Base-by-base conservation (phyloP, 2,797 vertebrate species). In the Hafferia zeledoni region DNA sequence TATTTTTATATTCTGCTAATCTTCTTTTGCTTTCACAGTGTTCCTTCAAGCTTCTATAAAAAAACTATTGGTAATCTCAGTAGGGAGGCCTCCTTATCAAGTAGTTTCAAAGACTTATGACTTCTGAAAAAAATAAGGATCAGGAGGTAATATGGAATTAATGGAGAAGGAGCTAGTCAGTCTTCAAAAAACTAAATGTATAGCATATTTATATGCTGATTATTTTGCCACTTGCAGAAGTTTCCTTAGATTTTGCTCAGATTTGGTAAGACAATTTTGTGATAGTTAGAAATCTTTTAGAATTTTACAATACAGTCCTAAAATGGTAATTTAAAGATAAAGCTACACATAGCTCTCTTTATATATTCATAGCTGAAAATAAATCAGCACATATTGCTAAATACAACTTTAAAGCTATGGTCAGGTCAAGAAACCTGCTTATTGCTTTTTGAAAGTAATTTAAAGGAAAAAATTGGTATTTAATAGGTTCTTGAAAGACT, bases 1-100 rank as follows among this genome's bases (percentile, higher is more conserved):
- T 96, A 93, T 95, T 96, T 94, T 93, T 93, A 57, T 96, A 94
- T 71, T 64, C 55, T 93, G 41, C 84, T 97, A 97, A 95, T 97
- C 59, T 85, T 77, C 81, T 95, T 94, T 90, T 35, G 50, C 92
- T 85, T 96, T 90, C 92, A 56, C 79, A 57, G 67, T 91, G 61
- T 83, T 94, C 88, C 57, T 75, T 47, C 57, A 80, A 69, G 49
- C 37, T 95, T 76, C 87, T 90, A 67, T 95, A 94, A 92, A 95
- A 97, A 94, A 84, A 27, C 41, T 78, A 33, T 83, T 85, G 92
- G 89, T 93, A 94, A 89, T 86, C 95, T 97, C 65, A 56, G 59
- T 89, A 83, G 59, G 27, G 47, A 94, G 59, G 18, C 68, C 59
- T 65, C 72, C 72, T 83, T 96, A 84, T 80, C 83, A 70, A 87